A percentile compares a stretch with the other conserved stretches of the same genome.
Evolutionary conservation across 2,888 invertebrate species (phyloP).

Genomic region (Ditylenchus weischeri): DNA sequence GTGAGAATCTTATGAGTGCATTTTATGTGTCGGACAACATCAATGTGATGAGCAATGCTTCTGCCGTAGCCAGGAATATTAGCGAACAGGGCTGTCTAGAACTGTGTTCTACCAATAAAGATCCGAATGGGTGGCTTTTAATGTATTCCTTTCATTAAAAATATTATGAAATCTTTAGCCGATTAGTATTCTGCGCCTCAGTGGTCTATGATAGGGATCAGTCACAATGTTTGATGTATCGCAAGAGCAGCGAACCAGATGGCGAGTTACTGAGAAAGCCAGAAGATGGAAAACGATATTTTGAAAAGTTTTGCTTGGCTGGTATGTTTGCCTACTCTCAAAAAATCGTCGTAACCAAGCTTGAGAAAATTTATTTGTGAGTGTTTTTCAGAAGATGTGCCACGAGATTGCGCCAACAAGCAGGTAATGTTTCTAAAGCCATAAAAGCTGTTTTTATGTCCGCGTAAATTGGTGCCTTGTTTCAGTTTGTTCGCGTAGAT

Average conservation of each 20-base stretch:
- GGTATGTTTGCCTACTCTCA: slow-evolving; percentile 33
- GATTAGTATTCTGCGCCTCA: slow-evolving; percentile 14
- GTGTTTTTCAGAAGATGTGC: slow-evolving; percentile 37
- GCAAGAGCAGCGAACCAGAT: slow-evolving; percentile 18
- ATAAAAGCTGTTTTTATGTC: no score
- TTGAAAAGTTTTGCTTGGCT: slow-evolving; percentile 56
- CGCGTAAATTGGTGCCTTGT: no score
- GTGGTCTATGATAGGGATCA: slow-evolving; percentile 18
- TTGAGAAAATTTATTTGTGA: neutral
- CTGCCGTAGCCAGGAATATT: slow-evolving; percentile 14
- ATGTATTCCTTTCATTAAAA: slow-evolving; percentile 8
- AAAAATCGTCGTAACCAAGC: no score
- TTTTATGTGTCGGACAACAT: slow-evolving; percentile 26
- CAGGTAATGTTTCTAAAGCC: slow-evolving; percentile 15
- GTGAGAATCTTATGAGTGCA: slow-evolving; percentile 23
- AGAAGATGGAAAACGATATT: slow-evolving; percentile 40
- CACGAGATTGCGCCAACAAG: slow-evolving; percentile 42
- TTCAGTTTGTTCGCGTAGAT: slow-evolving; percentile 51
- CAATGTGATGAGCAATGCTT: slow-evolving; percentile 15
- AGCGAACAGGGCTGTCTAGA: slow-evolving; percentile 23
- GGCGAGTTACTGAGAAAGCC: slow-evolving; percentile 19
- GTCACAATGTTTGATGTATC: slow-evolving; percentile 16
- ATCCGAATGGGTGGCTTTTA: slow-evolving; percentile 13
- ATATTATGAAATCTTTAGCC: neutral
- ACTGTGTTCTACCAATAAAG: slow-evolving; percentile 17